phyloP scores from a whole-genome alignment of 2,797 vertebrate genomes.

The Etheostoma perlongum region DNA sequence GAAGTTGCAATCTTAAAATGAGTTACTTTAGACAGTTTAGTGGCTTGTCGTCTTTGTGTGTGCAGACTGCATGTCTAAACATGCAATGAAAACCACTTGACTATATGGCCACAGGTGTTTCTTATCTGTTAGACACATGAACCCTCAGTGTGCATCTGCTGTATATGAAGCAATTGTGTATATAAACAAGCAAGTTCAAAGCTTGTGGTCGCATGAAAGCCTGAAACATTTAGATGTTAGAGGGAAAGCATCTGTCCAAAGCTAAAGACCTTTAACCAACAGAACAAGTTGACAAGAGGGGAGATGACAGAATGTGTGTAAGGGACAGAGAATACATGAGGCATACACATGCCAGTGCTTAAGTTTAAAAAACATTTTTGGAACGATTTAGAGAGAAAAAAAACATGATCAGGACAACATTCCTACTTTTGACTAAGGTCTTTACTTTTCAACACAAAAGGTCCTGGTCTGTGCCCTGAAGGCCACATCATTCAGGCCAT shows the following conservation, averaged over 20 bases:
- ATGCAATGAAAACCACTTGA: constrained; percentile 23
- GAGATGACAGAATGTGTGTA: neutral
- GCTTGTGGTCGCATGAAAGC: constrained; percentile 31
- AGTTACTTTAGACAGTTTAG: constrained; percentile 12
- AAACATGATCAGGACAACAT: neutral
- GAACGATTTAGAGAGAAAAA: neutral
- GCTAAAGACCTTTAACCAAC: constrained; percentile 20
- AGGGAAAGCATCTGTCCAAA: constrained; percentile 58
- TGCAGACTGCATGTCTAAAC: constrained; percentile 24
- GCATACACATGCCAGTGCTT: neutral
- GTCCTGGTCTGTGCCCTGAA: neutral
- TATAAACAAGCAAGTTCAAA: constrained; percentile 47
- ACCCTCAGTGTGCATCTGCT: constrained; percentile 34
- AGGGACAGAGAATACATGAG: constrained; percentile 1
- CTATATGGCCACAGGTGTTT: constrained; percentile 58
- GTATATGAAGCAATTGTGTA: constrained; percentile 47
- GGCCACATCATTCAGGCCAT: neutral
- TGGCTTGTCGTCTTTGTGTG: neutral
- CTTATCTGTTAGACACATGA: constrained; percentile 48
- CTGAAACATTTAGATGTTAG: constrained; percentile 50
- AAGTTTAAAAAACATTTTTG: neutral
- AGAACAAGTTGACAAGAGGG: constrained; percentile 10
- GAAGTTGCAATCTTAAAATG: neutral
- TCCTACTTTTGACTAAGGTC: neutral
- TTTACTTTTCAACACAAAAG: neutral